Conservation (phyloP, 2,113 vertebrate genomes). For the Eulacestoma nigropectus region DNA sequence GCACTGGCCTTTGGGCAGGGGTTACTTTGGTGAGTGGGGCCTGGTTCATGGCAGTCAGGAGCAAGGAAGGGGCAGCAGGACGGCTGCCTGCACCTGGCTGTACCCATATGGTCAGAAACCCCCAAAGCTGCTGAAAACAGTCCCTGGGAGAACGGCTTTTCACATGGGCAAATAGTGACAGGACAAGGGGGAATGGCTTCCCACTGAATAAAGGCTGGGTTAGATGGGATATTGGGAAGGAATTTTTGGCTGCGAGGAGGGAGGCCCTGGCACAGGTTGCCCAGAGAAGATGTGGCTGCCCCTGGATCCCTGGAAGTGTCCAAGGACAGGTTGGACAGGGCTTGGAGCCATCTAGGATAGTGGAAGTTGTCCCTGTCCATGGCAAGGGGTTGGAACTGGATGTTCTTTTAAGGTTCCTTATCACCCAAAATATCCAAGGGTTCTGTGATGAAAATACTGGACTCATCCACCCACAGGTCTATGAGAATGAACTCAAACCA, state of each 20-base stretch:
- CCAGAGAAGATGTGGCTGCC: background rate
- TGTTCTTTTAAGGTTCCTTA: background rate
- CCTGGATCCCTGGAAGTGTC: background rate
- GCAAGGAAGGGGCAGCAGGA: background rate
- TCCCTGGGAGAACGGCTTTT: background rate
- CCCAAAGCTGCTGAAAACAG: background rate
- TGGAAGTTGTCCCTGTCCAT: background rate
- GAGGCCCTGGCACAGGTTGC: accelerated
- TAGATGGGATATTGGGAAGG: background rate
- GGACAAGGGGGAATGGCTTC: background rate
- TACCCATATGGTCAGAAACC: background rate
- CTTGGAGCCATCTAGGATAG: accelerated
- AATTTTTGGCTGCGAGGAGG: accelerated
- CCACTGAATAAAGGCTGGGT: background rate
- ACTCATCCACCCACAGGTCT: background rate
- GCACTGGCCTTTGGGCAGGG: background rate
- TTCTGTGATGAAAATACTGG: background rate
- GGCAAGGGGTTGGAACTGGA: accelerated
- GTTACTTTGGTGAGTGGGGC: background rate
- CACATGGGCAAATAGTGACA: background rate
- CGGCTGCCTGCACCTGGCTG: background rate
- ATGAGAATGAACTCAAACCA: background rate
- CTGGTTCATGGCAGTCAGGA: background rate
- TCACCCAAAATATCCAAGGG: background rate
- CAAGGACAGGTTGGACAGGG: accelerated